phyloP scores from a whole-genome alignment of 2,113 vertebrate genomes.

The Pelecanoides urinatrix region DNA sequence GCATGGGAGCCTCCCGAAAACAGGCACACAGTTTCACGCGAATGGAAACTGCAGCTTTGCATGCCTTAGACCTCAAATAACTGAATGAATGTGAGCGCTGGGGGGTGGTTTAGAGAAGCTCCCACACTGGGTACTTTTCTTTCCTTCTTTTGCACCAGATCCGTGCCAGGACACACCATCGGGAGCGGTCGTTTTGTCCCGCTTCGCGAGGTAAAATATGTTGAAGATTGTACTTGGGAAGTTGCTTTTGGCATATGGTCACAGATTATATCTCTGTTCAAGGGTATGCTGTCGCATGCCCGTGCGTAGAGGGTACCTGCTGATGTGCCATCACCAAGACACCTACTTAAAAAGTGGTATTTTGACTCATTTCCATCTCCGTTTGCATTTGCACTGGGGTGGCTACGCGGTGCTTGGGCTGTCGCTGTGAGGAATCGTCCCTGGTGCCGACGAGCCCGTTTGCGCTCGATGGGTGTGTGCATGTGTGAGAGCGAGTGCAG shows the following conservation, averaged over 20 bases:
- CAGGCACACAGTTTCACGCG: rapidly evolving
- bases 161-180: not conserved
- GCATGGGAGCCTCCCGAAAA: rapidly evolving
- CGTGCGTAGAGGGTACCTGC: not conserved
- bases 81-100: not conserved
- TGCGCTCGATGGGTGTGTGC: not conserved
- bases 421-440: rapidly evolving
- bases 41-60: not conserved
- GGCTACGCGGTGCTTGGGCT: not conserved
- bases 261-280: rapidly evolving
- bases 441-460: not conserved
- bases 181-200: not conserved
- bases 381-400: not conserved
- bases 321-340: rapidly evolving
- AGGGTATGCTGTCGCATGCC: too few species aligned
- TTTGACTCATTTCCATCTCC: not conserved
- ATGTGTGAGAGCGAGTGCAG: not conserved
- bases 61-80: not conserved
- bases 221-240: not conserved
- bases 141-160: not conserved
- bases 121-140: not conserved
- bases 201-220: not conserved
- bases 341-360: rapidly evolving
- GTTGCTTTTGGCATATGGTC: not conserved
- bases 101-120: not conserved